Evolutionary conservation across 2,797 vertebrate species (phyloP).

Genomic region (Phrynocephalus guinanensis): DNA sequence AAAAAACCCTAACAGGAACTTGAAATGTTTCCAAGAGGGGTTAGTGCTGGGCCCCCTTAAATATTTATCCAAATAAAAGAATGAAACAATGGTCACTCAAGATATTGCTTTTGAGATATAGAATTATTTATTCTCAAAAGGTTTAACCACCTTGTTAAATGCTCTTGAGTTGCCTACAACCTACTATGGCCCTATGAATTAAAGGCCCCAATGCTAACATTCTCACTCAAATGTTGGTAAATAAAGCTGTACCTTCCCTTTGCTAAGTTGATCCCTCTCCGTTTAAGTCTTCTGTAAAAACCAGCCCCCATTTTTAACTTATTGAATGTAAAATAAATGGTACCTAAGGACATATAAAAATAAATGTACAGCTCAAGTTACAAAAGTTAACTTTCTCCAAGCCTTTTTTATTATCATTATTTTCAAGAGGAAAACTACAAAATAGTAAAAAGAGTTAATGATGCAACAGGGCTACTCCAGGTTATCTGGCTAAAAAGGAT

Average conservation of each 20-base stretch:
- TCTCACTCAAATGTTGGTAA: too few species aligned
- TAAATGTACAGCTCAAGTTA: not conserved
- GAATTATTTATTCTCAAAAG: not conserved
- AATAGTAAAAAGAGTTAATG: not conserved
- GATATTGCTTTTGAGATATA: not conserved
- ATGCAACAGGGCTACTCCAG: not conserved
- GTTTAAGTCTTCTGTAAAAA: not conserved
- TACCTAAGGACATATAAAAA: not conserved
- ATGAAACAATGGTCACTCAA: not conserved
- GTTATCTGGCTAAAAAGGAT: not conserved
- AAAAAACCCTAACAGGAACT: not conserved
- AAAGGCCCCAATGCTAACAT: too few species aligned
- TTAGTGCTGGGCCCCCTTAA: too few species aligned
- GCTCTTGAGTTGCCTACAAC: too few species aligned
- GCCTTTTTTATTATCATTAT: not conserved
- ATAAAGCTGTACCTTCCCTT: too few species aligned
- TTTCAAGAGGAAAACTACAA: not conserved
- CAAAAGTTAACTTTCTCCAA: not conserved
- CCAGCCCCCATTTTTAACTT: not conserved
- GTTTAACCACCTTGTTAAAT: not conserved
- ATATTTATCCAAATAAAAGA: not conserved
- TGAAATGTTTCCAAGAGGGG: too few species aligned
- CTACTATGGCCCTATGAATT: too few species aligned
- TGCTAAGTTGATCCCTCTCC: too few species aligned
- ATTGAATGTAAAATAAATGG: not conserved